Evolutionary conservation across 2,888 invertebrate genomes (phyloP).

Genomic region (Agriopis marginaria): DNA sequence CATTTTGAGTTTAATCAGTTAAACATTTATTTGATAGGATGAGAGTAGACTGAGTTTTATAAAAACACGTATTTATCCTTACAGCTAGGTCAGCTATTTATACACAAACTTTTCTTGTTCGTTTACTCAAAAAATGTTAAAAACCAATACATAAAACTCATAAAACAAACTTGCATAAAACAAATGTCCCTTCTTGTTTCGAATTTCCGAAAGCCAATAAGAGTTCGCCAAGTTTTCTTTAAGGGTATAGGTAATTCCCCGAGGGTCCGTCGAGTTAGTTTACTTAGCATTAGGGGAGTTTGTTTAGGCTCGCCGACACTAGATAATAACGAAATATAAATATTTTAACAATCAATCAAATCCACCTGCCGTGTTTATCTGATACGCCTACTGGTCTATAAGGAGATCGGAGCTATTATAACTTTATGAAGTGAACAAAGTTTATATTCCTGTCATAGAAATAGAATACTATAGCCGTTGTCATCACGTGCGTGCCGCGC

Average conservation of each 20-base stretch:
- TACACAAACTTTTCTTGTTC: slow-evolving; percentile 3
- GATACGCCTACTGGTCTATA: not conserved
- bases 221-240: slow-evolving; percentile 70
- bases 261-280: slow-evolving; percentile 72
- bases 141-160: slow-evolving; percentile 36
- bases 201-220: slow-evolving; percentile 68
- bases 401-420: not conserved
- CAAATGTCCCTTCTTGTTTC: slow-evolving; percentile 57
- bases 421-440: not conserved
- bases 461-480: too few relatives aligned
- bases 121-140: slow-evolving; percentile 21
- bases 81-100: not conserved
- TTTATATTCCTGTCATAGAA: not conserved
- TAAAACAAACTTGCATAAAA: slow-evolving; percentile 51
- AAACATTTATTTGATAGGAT: too few relatives aligned
- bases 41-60: not conserved
- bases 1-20: too few relatives aligned
- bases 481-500: too few relatives aligned
- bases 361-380: slow-evolving; percentile 37
- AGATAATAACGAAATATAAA: slow-evolving; percentile 77
- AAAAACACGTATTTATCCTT: not conserved
- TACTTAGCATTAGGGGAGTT: slow-evolving; percentile 77
- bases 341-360: slow-evolving; percentile 69
- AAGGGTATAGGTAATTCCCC: slow-evolving; percentile 72
- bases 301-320: slow-evolving; percentile 73